Conservation (phyloP, 2,113 vertebrate species). For the Elanoides forficatus region DNA sequence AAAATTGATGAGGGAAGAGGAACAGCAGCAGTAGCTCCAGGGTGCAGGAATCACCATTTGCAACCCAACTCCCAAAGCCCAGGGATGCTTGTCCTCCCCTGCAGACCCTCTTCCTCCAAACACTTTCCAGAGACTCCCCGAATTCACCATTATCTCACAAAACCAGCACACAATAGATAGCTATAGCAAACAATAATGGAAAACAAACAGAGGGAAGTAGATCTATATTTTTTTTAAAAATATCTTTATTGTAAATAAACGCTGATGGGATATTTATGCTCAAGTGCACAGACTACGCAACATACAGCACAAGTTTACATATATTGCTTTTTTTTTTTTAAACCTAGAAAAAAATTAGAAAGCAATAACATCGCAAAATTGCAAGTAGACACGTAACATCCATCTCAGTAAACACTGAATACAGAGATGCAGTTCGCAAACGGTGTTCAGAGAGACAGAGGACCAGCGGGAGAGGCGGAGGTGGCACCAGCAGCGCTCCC, state of each 20-base stretch:
- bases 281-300: not conserved
- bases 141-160: not conserved
- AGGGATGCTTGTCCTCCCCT: not conserved
- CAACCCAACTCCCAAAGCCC: not conserved
- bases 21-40: rapidly evolving
- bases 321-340: not conserved
- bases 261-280: not conserved
- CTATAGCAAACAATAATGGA: not conserved
- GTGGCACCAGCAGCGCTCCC: not conserved
- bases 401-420: rapidly evolving
- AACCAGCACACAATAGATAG: rapidly evolving
- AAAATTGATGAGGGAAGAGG: not conserved
- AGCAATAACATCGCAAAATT: not conserved
- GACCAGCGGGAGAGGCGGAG: not conserved
- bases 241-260: constrained; percentile 35
- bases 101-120: not conserved
- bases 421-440: not conserved
- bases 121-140: not conserved
- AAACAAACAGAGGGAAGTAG: not conserved
- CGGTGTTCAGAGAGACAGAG: not conserved
- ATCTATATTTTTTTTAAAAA: rapidly evolving
- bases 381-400: not conserved
- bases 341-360: not conserved
- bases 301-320: not conserved
- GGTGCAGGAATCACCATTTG: not conserved